phyloP scores from a whole-genome alignment of 2,888 invertebrate species.

The Heliothis peltigera region DNA sequence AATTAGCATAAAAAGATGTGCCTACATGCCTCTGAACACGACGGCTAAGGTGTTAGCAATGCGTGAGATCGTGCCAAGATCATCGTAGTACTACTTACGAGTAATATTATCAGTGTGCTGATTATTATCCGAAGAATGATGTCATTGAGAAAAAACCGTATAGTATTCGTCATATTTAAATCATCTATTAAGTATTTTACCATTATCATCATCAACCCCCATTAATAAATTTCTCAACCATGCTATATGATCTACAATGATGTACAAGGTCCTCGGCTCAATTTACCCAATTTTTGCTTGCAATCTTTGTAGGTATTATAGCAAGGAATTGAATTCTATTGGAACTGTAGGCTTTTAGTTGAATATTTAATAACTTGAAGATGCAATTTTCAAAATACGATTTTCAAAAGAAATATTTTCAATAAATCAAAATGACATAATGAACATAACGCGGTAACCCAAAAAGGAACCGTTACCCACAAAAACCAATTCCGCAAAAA shows the following conservation, averaged over 20 bases:
- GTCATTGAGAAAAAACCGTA: not conserved
- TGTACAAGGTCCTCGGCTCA: too few species aligned
- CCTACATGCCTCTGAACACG: constrained; percentile 14
- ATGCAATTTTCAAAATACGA: too few species aligned
- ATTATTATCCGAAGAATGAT: not conserved
- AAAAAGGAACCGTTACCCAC: constrained; percentile 31
- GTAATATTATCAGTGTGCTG: not conserved
- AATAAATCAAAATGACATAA: constrained; percentile 18
- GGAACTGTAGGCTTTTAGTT: too few species aligned
- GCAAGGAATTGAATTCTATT: too few species aligned
- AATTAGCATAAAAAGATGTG: constrained; percentile 51
- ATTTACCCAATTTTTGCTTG: too few species aligned
- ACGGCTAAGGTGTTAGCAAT: constrained; percentile 22
- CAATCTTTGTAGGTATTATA: too few species aligned
- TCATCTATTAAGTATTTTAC: too few species aligned
- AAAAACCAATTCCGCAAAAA: constrained; percentile 26
- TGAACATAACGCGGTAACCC: constrained; percentile 14
- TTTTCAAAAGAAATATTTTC: not conserved
- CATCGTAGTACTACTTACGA: not conserved
- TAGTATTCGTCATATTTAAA: too few species aligned
- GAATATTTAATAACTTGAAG: too few species aligned
- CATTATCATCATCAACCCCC: too few species aligned
- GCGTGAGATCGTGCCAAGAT: constrained; percentile 40
- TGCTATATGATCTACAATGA: too few species aligned
- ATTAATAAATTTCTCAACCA: too few species aligned